Percentiles rank a stretch among this genome's conserved stretches.
phyloP scores from a whole-genome alignment of 2,797 vertebrate genomes.

The Meriones psammophilus region DNA sequence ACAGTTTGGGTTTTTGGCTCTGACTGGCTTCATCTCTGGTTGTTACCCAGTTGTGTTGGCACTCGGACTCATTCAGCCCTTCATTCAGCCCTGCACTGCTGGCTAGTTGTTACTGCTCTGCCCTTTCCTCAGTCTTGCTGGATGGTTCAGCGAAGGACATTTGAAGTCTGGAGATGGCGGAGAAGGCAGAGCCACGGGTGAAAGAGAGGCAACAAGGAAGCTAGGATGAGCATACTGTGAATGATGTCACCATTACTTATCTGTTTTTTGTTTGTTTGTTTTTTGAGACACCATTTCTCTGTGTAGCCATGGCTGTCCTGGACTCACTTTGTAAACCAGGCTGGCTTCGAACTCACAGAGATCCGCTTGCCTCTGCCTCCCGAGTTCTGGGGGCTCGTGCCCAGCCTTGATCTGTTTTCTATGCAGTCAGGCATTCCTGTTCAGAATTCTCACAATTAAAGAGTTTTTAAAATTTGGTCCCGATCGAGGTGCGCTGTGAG shows the following conservation, averaged over 20 bases:
- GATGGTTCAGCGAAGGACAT: not conserved
- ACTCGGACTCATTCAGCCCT: fast-evolving
- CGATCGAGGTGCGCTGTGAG: not conserved
- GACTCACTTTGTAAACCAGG: too few species aligned
- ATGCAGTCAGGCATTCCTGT: not conserved
- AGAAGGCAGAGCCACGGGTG: too few species aligned
- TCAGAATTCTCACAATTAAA: not conserved
- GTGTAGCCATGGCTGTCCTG: too few species aligned
- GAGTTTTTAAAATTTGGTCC: not conserved
- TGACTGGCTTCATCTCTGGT: not conserved
- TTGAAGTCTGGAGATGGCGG: not conserved
- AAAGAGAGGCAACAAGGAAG: not conserved
- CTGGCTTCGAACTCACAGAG: too few species aligned
- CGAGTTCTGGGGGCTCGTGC: too few species aligned
- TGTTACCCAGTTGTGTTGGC: too few species aligned
- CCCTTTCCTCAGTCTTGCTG: not conserved
- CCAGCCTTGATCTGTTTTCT: not conserved
- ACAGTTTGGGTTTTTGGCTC: too few species aligned
- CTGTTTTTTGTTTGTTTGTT: too few species aligned
- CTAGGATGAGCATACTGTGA: not conserved
- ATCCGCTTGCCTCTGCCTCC: too few species aligned
- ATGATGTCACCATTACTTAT: not conserved
- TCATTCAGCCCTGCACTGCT: not conserved
- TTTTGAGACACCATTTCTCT: too few species aligned
- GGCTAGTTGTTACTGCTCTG: not conserved